Conservation (phyloP, 2,888 invertebrate species). For the Nemurella pictetii region DNA sequence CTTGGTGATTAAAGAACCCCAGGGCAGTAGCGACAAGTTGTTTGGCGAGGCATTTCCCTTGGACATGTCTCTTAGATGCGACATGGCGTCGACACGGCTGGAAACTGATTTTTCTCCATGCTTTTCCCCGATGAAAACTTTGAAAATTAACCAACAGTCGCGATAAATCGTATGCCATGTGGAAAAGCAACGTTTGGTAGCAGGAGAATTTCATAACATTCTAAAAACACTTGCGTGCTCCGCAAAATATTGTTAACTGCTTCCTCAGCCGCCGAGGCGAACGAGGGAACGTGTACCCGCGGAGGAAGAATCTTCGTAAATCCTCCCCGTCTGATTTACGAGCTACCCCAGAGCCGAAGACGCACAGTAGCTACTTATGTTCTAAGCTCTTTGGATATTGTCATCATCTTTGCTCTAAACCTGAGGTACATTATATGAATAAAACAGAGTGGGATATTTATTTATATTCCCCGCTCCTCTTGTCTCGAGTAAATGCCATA, state of each 20-base stretch:
- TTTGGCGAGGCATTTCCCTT: neutral
- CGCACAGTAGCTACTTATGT: conserved; percentile 26
- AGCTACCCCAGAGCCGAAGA: neutral
- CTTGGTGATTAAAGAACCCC: neutral
- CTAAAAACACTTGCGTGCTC: neutral
- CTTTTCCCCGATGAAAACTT: neutral
- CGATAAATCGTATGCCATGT: neutral
- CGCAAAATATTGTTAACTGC: neutral
- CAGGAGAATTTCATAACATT: neutral
- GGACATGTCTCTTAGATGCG: neutral
- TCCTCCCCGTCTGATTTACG: conserved; percentile 23
- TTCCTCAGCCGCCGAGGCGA: conserved; percentile 2
- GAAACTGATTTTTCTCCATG: neutral
- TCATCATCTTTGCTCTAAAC: conserved; percentile 31
- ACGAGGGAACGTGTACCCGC: neutral
- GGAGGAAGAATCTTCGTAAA: neutral
- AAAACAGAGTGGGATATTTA: conserved; percentile 18
- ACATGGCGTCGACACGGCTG: neutral
- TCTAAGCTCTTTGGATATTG: conserved; percentile 34
- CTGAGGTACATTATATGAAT: conserved; percentile 23
- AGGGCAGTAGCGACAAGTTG: neutral
- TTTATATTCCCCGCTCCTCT: conserved; percentile 3
- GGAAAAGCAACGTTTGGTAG: neutral
- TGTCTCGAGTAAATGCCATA: conserved; percentile 9
- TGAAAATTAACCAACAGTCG: neutral